Evolutionary conservation across 1,140 invertebrate genomes (phyloP).

Genomic region (Nautilus pompilius): DNA sequence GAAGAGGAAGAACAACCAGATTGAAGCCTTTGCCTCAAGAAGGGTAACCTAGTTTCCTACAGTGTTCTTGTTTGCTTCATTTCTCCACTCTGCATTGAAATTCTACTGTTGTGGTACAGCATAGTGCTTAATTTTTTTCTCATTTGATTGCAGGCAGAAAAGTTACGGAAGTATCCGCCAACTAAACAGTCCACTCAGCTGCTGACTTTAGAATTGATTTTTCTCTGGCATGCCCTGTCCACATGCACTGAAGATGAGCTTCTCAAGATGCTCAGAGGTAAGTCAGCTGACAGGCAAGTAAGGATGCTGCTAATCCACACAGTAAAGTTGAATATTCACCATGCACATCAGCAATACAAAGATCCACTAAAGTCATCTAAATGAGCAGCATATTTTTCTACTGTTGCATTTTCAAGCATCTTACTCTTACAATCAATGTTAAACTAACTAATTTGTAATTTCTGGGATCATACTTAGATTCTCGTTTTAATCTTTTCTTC

Average conservation of each 20-base stretch:
- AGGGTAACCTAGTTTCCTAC: slow-evolving; percentile 33
- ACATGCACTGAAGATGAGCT: slow-evolving; percentile 61
- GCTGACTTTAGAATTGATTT: slow-evolving; percentile 68
- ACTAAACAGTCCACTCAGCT: slow-evolving; percentile 57
- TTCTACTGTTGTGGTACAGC: not conserved
- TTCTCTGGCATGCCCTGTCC: slow-evolving; percentile 71
- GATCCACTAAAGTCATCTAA: too few relatives aligned
- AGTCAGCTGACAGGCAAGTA: not conserved
- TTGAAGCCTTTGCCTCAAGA: slow-evolving; percentile 52
- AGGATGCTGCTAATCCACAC: too few relatives aligned
- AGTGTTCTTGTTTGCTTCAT: not conserved
- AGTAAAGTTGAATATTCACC: too few relatives aligned
- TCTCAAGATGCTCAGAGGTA: slow-evolving; percentile 52
- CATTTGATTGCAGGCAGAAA: slow-evolving; percentile 35
- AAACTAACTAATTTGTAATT: too few relatives aligned
- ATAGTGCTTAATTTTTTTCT: too few relatives aligned
- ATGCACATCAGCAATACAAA: too few relatives aligned
- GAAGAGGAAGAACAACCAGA: slow-evolving; percentile 54
- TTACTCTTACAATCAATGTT: too few relatives aligned
- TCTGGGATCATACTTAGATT: too few relatives aligned
- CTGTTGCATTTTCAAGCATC: too few relatives aligned
- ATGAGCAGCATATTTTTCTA: too few relatives aligned
- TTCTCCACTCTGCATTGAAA: not conserved
- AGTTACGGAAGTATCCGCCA: slow-evolving; percentile 41
- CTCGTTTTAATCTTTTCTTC: too few relatives aligned